Base-by-base conservation (phyloP, 2,888 invertebrate species). In the Epsilonema sp. region DNA sequence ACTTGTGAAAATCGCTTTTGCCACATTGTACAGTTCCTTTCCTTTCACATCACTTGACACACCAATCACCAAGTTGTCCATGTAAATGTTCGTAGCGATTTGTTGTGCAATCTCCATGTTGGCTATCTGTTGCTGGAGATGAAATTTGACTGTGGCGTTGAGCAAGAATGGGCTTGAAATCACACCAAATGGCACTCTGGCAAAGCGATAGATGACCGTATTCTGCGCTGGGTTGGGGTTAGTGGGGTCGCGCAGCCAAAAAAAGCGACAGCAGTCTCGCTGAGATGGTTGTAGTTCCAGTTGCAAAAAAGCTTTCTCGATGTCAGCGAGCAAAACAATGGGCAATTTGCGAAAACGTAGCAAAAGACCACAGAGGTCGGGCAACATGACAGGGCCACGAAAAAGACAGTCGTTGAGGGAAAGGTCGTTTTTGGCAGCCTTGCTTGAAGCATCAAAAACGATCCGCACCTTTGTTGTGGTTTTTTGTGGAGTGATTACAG, bases 241-340 rank as follows among this genome's bases (percentile, higher is more conserved):
- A 2, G 8, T 23, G n/a, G 31, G 21, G 20, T 42, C 38, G 5
- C 41, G 26, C 16, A 46, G 41, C 46, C 42, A 46, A 16, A 46
- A 8, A 42, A 46, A 46, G 16, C 46, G 4, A 19, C 36, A 36
- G 16, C 22, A 2, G 42, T 46, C 46, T 11, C 42, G 24, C 3
- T 26, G 25, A 3, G n/a, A 2, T n/a, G 4, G 13, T 13, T 41
- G 21, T 3, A 46, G 4, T 5, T 13, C 37, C 4, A 46, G 11
- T 31, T 42, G 41, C 24, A 46, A 21, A 22, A 46, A 41, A 3
- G 46, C 46, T 20, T 46, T 42, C 23, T 46, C 46, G 5, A 46
- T 5, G 26, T 46, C 46, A 3, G 42, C 41, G 4, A 31, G n/a
- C 2, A 46, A n/a, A 2, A 26, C 46, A 16, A 46, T 24, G 2